Conservation (phyloP, 53 echinoderm and acorn worm genomes). For the Echinometra lucunter region DNA sequence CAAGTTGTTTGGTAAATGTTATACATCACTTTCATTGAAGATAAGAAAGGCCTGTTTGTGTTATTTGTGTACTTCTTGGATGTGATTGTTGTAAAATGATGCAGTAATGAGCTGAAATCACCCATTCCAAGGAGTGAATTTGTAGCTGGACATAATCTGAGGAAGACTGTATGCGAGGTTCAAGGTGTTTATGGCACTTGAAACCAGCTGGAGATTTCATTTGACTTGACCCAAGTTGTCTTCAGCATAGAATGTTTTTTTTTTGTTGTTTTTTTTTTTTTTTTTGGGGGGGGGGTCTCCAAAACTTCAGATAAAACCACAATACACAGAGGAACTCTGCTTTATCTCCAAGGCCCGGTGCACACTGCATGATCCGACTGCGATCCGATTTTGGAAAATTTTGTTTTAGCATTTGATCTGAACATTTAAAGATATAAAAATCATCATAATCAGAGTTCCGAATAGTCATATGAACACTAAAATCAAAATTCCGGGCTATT, state of each 20-base stretch:
- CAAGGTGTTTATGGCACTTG: background rate
- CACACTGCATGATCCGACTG: too few relatives aligned
- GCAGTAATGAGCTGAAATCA: background rate
- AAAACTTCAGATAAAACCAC: background rate
- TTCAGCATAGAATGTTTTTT: too few relatives aligned
- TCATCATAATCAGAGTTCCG: too few relatives aligned
- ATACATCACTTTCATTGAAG: constrained; percentile 39
- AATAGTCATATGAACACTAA: too few relatives aligned
- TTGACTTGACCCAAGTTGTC: background rate
- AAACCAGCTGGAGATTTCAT: background rate
- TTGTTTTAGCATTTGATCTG: too few relatives aligned
- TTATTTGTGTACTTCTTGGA: background rate
- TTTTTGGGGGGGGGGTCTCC: too few relatives aligned
- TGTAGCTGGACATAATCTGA: background rate
- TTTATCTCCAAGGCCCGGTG: too few relatives aligned
- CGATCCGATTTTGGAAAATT: too few relatives aligned
- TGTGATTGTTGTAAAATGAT: background rate
- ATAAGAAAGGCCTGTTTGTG: background rate
- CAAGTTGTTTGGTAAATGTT: constrained; percentile 49
- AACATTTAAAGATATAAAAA: too few relatives aligned
- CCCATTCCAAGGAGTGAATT: background rate
- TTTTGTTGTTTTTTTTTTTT: too few relatives aligned
- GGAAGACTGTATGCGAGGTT: background rate
- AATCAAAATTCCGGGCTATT: too few relatives aligned
- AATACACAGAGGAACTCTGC: background rate